A percentile compares a stretch with the other conserved stretches of the same genome.
These are phyloP conservation scores for Leptodactylus fallax DNA, from an alignment of 2,797 vertebrate genomes.

Conservation along the genomic window DNA sequence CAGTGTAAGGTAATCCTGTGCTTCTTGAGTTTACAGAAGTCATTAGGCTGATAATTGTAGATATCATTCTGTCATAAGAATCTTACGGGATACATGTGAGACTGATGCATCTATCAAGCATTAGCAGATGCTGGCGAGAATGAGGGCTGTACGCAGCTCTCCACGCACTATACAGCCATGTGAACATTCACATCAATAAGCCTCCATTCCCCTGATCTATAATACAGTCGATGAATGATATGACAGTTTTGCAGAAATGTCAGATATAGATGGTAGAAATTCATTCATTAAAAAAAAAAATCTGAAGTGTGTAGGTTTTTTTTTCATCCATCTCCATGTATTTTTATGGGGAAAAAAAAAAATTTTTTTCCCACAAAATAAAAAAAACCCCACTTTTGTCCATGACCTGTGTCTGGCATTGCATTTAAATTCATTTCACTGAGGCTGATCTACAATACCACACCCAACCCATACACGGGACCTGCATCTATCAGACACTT, in stretches of 20 bases:
- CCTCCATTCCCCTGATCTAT: not conserved
- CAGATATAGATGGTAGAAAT: not conserved
- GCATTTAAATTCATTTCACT: too few species aligned
- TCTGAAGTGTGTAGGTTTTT: too few species aligned
- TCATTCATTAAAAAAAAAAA: not conserved
- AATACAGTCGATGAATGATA: not conserved
- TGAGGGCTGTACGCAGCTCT: not conserved
- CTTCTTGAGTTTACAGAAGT: conserved; percentile 42
- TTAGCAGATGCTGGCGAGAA: conserved; percentile 43
- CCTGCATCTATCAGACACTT: too few species aligned
- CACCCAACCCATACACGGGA: too few species aligned
- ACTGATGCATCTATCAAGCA: conserved; percentile 32
- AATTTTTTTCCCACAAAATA: too few species aligned
- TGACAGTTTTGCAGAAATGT: not conserved
- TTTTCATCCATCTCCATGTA: too few species aligned
- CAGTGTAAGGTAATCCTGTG: conserved; percentile 52
- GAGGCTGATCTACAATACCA: too few species aligned
- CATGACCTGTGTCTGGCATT: too few species aligned
- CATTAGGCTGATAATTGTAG: conserved; percentile 60
- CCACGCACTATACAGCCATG: not conserved
- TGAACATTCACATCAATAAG: not conserved
- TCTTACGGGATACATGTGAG: conserved; percentile 33
- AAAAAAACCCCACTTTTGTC: too few species aligned
- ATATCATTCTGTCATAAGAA: conserved; percentile 55
- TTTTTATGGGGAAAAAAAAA: too few species aligned